Base-by-base conservation (phyloP, 2,888 invertebrate species). In the Limnephilus lunatus region DNA sequence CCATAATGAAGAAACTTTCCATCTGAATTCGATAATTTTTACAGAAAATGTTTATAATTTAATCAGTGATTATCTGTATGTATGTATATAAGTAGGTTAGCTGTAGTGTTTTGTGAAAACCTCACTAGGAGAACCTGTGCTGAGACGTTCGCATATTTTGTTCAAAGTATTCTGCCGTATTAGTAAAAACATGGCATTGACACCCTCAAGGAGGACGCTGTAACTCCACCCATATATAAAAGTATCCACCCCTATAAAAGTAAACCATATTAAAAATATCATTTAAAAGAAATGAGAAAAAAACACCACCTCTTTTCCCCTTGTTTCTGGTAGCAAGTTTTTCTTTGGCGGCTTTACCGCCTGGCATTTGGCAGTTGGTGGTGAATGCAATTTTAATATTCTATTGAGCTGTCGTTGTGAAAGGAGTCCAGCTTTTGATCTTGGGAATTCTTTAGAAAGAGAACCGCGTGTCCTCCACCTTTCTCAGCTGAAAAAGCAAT, bases 311-410 rank as follows among this genome's bases (percentile, higher is more conserved):
- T 68, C 9, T 68, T 68, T n/a, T 9, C 68, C 68, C 68, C 25
- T 25, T 9, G 25, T 25, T 68, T 68, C 68, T 68, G 2, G 11
- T 25, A 7, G 35, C 15, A 39, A 83, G 25, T 32, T 32, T 39
- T 83, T 83, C 19, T 32, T 82, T 68, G 82, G 19, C 32, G 31
- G 32, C 83, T 7, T 68, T 68, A 14, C 25, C 83, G 83, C 35
- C 25, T 35, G 39, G 25, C 19, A 68, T 25, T 19, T 83, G 39
- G 25, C 19, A 68, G 39, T 35, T 39, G 19, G 83, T 35, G 7
- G 35, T 85, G 90, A 85, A 91, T 91, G 90, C 86, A 91, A 91
- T 91, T 91, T 68, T 91, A 91, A 91, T 91, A 91, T 85, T 90
- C 90, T 48, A 83, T 44, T 39, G 85, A 82, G 83, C 68, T 80